Base-by-base conservation (phyloP, 2,888 invertebrate species). In the Chalcosyrphus nemorum region DNA sequence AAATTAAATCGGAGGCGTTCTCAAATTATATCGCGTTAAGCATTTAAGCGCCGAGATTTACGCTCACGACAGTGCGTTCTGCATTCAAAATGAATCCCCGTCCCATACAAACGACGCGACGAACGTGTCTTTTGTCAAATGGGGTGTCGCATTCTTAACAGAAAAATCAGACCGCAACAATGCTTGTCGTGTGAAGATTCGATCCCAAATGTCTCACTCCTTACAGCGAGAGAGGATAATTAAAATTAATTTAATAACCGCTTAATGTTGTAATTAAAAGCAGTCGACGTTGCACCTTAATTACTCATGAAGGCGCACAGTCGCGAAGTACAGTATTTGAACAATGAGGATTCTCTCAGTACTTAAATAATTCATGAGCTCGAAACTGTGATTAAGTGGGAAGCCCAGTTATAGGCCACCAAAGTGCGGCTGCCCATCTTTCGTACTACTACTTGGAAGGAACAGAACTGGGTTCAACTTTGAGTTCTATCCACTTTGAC, bases 221-320 rank as follows among this genome's bases (percentile, higher is more conserved):
- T 29, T 13, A 24, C 41, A 11, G 17, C 29, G 61, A 50, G 61
- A 50, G 63, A 13, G 13, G 32, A 21, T 38, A 61, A 47, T 70
- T 61, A 81, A 65, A 65, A 59, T n/a, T 29, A 52, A 65, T 47
- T 72, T 82, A 65, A 77, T 57, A 54, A 59, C 65, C 65, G 29
- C 71, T 81, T 81, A 77, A 77, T 52, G 52, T 59, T 77, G 59
- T 50, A 81, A 81, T 71, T 81, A 77, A 82, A 77, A 72, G 24
- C 45, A 47, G 63, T 17, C 45, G 47, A 27, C 32, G 43, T 41
- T 47, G 45, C 63, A 56, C 59, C 54, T 47, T 82, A 54, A 82
- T 82, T 72, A 59, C 24, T 7, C 24, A 43, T 3, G n/a, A n/a
- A n/a, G n/a, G n/a, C 41, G 19, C 21, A n/a, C 21, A 13, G 27